phyloP scores from a whole-genome alignment of 2,113 vertebrate genomes.

The Leuciscus idus region DNA sequence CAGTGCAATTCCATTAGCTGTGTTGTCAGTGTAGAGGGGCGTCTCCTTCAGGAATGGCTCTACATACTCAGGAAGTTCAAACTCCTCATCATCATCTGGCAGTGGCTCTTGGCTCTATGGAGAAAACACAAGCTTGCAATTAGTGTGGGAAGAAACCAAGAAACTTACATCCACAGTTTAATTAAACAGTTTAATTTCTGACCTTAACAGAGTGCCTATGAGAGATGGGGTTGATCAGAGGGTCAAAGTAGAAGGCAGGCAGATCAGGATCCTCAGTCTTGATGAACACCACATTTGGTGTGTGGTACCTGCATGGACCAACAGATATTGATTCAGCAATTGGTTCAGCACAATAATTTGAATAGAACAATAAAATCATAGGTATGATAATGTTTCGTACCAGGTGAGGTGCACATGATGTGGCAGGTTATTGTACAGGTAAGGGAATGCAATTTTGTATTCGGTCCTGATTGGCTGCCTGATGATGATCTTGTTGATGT shows the following conservation, averaged over 20 bases:
- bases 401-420: constrained; percentile 99
- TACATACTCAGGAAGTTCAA: constrained; percentile 95
- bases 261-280: constrained; percentile 99
- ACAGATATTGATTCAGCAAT: background rate
- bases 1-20: constrained; percentile 97
- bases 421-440: constrained; percentile 97
- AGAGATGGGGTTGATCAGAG: constrained; percentile 97
- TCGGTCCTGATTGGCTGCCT: constrained; percentile 97
- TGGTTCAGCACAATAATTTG: background rate
- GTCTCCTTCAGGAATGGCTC: constrained; percentile 98
- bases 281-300: constrained; percentile 98
- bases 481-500: constrained; percentile 99
- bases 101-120: constrained; percentile 92
- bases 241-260: constrained; percentile 98
- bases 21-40: constrained; percentile 95
- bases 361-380: background rate
- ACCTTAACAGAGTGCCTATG: constrained; percentile 98
- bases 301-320: constrained; percentile 87
- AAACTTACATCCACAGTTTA: background rate
- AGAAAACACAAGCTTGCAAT: background rate
- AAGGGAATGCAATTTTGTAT: constrained; percentile 98
- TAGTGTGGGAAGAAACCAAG: background rate
- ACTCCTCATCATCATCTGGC: constrained; percentile 97
- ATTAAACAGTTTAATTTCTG: constrained; percentile 48
- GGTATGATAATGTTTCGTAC: constrained; percentile 68